These are phyloP conservation scores for Microcebus murinus DNA, from an alignment of 2,113 vertebrate species.

Conservation along the genomic window DNA sequence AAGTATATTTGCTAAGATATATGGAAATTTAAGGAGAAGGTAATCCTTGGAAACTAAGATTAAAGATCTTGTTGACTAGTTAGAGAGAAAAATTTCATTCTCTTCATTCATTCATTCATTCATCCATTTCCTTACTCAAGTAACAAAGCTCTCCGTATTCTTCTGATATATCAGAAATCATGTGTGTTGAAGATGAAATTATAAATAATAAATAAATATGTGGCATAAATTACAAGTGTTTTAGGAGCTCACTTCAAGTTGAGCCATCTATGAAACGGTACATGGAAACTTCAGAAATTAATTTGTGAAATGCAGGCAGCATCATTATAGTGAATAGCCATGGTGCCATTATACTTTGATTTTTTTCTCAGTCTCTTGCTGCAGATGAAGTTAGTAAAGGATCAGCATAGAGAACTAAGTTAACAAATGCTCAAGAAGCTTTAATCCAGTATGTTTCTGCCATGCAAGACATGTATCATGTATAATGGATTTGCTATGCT, in stretches of 20 bases:
- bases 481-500: constrained; percentile 4
- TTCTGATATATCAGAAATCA: not conserved
- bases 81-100: not conserved
- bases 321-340: not conserved
- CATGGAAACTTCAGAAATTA: not conserved
- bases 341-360: not conserved
- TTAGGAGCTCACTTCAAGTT: not conserved
- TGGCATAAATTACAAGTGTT: not conserved
- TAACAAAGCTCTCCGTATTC: not conserved
- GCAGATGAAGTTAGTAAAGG: not conserved
- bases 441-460: not conserved
- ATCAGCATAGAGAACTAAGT: not conserved
- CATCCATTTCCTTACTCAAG: not conserved
- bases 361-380: not conserved
- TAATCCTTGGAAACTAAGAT: not conserved
- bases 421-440: constrained; percentile 23
- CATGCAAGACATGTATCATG: not conserved
- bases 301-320: not conserved
- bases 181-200: not conserved
- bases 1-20: not conserved
- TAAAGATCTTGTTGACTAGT: not conserved
- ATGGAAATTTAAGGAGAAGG: not conserved
- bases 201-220: not conserved
- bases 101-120: not conserved
- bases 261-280: not conserved